phyloP scores from a whole-genome alignment of 2,797 vertebrate species.

The Psittacula echo region DNA sequence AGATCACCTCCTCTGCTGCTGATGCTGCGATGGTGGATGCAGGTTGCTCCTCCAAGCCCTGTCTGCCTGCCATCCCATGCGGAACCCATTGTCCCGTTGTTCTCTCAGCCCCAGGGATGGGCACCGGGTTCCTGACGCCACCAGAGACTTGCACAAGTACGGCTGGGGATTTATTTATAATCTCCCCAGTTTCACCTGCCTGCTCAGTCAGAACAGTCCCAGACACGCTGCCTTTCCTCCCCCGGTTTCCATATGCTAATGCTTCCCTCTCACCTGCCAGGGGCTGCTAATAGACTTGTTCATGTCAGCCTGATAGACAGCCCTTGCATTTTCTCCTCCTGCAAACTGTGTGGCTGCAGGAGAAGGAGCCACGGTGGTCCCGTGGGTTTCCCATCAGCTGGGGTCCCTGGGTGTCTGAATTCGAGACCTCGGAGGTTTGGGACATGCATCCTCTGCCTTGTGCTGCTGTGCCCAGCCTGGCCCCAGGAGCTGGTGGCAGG shows the following conservation, averaged over 20 bases:
- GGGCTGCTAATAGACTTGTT: background rate
- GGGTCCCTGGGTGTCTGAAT: no score
- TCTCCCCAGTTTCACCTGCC: background rate
- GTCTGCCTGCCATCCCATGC: rapidly evolving
- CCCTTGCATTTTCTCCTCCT: background rate
- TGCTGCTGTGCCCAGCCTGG: background rate
- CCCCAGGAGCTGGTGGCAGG: background rate
- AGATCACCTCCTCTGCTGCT: background rate
- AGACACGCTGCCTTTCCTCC: background rate
- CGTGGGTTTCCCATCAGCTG: rapidly evolving
- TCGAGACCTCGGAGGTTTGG: rapidly evolving
- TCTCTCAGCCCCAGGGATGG: background rate
- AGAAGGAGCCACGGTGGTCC: background rate
- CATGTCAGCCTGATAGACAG: background rate
- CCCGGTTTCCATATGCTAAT: background rate
- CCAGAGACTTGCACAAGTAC: background rate
- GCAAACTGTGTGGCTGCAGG: background rate
- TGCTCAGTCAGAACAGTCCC: conserved; percentile 5
- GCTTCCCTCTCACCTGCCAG: conserved; percentile 21
- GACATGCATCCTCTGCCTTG: background rate
- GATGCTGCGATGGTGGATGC: rapidly evolving
- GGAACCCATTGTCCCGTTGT: rapidly evolving
- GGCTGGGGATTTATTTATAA: background rate
- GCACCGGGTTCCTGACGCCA: rapidly evolving
- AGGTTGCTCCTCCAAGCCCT: background rate